These are phyloP conservation scores for Glaucopsyche alexis DNA, from an alignment of 2,888 invertebrate species.

Conservation along the genomic window DNA sequence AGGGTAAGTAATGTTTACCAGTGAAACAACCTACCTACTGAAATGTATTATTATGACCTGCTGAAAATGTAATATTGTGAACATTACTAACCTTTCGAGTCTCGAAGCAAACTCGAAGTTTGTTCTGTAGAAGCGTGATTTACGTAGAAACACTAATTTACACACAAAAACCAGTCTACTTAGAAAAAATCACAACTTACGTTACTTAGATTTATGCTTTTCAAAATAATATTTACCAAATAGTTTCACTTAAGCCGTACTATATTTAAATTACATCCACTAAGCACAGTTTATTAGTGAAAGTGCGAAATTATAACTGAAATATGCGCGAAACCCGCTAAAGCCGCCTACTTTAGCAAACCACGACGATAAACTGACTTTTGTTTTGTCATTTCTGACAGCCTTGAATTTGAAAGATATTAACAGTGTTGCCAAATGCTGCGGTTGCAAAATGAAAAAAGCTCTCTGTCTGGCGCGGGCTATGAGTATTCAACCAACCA, in stretches of 20 bases:
- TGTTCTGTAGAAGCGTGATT: conserved; percentile 51
- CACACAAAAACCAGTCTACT: conserved; percentile 59
- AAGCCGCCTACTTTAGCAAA: conserved; percentile 51
- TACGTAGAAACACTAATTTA: conserved; percentile 51
- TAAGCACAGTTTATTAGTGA: conserved; percentile 45
- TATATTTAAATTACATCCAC: neutral
- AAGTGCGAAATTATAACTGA: conserved; percentile 57
- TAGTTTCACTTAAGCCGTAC: neutral
- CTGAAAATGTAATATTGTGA: neutral
- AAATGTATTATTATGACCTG: neutral
- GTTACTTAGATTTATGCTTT: conserved; percentile 6
- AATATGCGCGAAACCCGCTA: conserved; percentile 47
- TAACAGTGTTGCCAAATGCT: conserved; percentile 30
- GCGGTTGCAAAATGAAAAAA: neutral
- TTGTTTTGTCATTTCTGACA: conserved; percentile 34
- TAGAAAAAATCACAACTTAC: conserved; percentile 53
- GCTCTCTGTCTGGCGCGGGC: too few species aligned
- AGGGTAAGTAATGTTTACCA: conserved; percentile 1
- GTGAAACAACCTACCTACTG: neutral
- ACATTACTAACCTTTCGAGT: conserved; percentile 55
- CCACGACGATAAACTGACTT: conserved; percentile 65
- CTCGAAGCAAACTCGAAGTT: conserved; percentile 40
- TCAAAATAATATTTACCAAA: conserved; percentile 28
- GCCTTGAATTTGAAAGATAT: conserved; percentile 18
- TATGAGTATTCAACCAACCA: neutral